Conservation (phyloP, 2,113 vertebrate species). For the Oncorhynchus masou region DNA sequence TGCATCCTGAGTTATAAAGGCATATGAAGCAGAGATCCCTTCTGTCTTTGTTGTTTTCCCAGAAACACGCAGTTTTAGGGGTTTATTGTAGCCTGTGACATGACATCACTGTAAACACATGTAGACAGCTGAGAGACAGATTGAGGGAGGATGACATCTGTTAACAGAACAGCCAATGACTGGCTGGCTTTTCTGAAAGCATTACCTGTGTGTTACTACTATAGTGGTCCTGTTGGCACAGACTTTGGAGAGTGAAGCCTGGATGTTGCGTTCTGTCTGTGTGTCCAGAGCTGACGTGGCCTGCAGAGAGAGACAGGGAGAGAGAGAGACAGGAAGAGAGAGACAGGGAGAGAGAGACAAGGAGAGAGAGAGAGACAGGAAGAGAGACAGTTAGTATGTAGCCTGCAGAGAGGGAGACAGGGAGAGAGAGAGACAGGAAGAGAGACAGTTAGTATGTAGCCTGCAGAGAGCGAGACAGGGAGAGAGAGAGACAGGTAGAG, state of each 20-base stretch:
- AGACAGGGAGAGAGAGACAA: neutral
- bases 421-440: neutral
- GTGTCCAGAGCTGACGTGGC: slow-evolving; percentile 89
- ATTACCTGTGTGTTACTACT: slow-evolving; percentile 82
- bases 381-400: neutral
- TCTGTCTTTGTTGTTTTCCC: too few species aligned
- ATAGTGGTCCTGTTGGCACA: slow-evolving; percentile 83
- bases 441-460: neutral
- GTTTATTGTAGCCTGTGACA: too few species aligned
- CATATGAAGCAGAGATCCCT: too few species aligned
- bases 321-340: neutral
- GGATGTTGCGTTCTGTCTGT: slow-evolving; percentile 86
- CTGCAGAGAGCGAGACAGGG: too few species aligned
- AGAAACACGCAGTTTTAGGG: too few species aligned
- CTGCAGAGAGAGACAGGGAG: slow-evolving; percentile 54
- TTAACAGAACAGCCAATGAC: too few species aligned
- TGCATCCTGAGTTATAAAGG: too few species aligned
- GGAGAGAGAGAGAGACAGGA: too few species aligned
- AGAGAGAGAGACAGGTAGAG: too few species aligned
- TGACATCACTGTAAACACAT: neutral
- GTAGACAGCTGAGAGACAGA: too few species aligned
- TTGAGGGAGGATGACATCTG: too few species aligned
- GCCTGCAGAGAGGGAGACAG: neutral
- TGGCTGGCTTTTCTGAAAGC: too few species aligned
- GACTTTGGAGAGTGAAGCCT: slow-evolving; percentile 84